Conservation (phyloP, 2,888 invertebrate species). For the Parnassius apollo region DNA sequence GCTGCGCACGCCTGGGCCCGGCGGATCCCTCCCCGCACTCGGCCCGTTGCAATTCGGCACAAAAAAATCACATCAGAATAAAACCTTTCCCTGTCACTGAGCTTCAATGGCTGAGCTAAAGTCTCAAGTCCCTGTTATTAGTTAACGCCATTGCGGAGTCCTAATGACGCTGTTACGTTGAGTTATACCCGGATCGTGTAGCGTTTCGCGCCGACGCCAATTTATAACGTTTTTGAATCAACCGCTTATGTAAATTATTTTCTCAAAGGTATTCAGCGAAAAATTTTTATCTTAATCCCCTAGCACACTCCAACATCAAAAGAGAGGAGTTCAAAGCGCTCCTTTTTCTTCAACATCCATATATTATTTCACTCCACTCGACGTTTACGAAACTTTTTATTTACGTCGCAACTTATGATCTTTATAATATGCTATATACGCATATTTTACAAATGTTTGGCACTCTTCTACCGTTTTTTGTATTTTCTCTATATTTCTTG, state of each 20-base stretch:
- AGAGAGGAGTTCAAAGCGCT: constrained; percentile 51
- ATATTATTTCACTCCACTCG: constrained; percentile 51
- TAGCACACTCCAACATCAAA: constrained; percentile 63
- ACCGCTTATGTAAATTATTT: constrained; percentile 57
- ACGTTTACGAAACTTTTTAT: constrained; percentile 53
- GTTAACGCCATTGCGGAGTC: constrained; percentile 55
- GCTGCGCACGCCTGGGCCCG: constrained; percentile 75
- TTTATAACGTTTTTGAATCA: constrained; percentile 55
- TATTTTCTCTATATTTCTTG: not conserved
- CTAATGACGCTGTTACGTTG: constrained; percentile 61
- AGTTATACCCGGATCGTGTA: constrained; percentile 53
- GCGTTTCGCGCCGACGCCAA: constrained; percentile 46
- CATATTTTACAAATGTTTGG: not conserved
- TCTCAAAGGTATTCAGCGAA: constrained; percentile 42
- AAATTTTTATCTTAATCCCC: constrained; percentile 46
- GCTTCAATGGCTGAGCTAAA: constrained; percentile 62
- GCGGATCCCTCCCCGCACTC: constrained; percentile 50
- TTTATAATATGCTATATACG: constrained; percentile 29
- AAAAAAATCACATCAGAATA: constrained; percentile 61
- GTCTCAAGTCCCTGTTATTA: constrained; percentile 64
- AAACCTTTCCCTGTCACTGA: constrained; percentile 71
- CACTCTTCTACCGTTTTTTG: not conserved
- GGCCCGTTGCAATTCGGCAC: constrained; percentile 59
- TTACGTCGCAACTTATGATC: constrained; percentile 41
- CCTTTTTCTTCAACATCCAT: constrained; percentile 56